Evolutionary conservation across 2,888 invertebrate genomes (phyloP), one percentile per base, ranked within the genome.

Genomic region (Pandemis corylana): DNA sequence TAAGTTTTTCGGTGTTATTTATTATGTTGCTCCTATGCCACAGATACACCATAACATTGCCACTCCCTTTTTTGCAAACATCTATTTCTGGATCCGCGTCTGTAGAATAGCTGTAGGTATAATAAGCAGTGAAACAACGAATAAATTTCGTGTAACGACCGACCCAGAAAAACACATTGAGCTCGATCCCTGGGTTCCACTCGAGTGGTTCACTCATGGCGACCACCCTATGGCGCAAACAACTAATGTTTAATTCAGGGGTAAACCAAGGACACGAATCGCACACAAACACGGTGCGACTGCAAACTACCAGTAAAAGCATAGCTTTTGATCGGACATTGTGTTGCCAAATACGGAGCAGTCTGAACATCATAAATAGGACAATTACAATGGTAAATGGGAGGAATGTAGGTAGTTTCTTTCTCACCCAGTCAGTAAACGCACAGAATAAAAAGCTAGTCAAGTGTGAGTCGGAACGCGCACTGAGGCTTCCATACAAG

Each of bases 141-240:
- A 56, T 56, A 56, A 56, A 56, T 9, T 56, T 56, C 9, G 20
- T n/a, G 20, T 56, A 20, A 56, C 9, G 56, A 56, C 15, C 20
- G 20, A 56, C 56, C 56, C 56, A n/a, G 56, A 20, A 56, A 56
- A 56, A 56, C 20, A 56, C 56, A 56, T 20, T 7, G 20, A 56
- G 56, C 56, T 28, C 13, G 61, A 36, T 36, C 61, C 61, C 36
- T 7, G 59, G 5, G 61, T 61, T 61, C 12, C 61, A 36, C 12
- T 61, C 61, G 13, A 61, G 36, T 61, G 61, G 28, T 61, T 61
- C 36, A 13, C 61, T 61, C 36, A 61, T 56, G 56, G 56, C 56
- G 56, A 20, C 20, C 56, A 56, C 56, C 56, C 61, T 13, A 36
- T 1, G 36, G 61, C 36, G 61, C 61, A 61, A 61, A 61, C 12